Evolutionary conservation across 2,797 vertebrate genomes (phyloP).

Genomic region (Adelosebastes latens): DNA sequence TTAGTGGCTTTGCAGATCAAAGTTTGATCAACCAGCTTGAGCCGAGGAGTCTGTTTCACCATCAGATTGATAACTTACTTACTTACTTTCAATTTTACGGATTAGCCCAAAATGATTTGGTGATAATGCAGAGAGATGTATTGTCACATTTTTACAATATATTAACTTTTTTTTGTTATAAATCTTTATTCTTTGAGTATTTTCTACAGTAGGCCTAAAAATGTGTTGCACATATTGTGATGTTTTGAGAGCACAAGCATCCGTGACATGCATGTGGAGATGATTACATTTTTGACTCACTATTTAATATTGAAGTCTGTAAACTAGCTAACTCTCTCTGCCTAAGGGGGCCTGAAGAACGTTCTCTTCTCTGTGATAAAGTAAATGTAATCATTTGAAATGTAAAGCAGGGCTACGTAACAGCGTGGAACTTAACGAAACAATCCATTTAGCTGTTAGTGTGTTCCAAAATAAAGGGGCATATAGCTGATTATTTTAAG

Average conservation of each 20-base stretch:
- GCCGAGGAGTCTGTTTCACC: not conserved
- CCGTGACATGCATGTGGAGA: no score
- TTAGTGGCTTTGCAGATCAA: constrained; percentile 34
- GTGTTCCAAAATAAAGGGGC: no score
- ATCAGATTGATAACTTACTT: not conserved
- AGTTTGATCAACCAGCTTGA: constrained; percentile 30
- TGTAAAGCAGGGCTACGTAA: no score
- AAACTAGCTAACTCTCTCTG: not conserved
- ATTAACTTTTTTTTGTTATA: not conserved
- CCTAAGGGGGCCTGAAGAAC: not conserved
- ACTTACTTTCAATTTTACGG: not conserved
- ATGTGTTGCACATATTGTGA: not conserved
- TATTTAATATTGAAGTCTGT: no score
- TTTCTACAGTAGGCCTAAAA: not conserved
- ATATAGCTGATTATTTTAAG: no score
- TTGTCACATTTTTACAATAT: not conserved
- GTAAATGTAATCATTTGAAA: not conserved
- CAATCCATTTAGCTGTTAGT: no score
- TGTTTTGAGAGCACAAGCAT: not conserved
- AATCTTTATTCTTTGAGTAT: not conserved
- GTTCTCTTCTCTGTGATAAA: not conserved
- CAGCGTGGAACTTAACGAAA: no score
- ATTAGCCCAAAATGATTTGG: not conserved
- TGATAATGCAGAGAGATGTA: not conserved
- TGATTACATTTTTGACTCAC: no score